Evolutionary conservation across 2,797 vertebrate genomes (phyloP).

Genomic region (Sebastes taczanowskii): DNA sequence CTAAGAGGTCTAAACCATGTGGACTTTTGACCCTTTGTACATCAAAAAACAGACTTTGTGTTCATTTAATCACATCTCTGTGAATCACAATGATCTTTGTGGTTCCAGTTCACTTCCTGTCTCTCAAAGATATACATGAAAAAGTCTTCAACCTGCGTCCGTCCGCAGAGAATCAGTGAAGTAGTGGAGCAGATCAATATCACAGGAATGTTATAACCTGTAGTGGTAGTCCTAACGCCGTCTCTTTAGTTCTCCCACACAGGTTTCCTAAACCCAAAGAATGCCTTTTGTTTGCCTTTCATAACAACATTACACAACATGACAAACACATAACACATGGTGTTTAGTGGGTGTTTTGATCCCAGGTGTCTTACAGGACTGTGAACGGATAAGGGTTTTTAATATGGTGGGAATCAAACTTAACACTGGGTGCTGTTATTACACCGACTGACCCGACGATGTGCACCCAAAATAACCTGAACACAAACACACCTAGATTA

Average conservation of each 20-base stretch:
- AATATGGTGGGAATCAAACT: constrained; percentile 23
- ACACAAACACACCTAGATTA: neutral
- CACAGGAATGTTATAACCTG: neutral
- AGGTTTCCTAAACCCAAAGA: constrained; percentile 22
- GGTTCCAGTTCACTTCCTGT: neutral
- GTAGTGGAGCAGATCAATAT: constrained; percentile 8
- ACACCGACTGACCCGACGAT: neutral
- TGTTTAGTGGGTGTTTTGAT: neutral
- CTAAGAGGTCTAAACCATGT: neutral
- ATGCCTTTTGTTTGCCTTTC: constrained; percentile 32
- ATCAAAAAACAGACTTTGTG: too few species aligned
- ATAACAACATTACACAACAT: constrained; percentile 30
- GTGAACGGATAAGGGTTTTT: neutral
- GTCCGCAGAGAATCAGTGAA: neutral
- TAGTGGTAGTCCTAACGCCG: neutral
- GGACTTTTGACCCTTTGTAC: too few species aligned
- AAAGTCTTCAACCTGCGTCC: neutral
- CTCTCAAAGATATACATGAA: neutral
- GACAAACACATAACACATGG: neutral
- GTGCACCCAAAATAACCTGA: neutral
- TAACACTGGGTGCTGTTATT: constrained; percentile 22
- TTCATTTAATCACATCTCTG: neutral
- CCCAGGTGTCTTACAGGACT: neutral
- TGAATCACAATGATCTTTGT: neutral
- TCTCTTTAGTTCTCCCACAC: neutral